Base-by-base conservation (phyloP, 2,888 invertebrate species). In the Sphinx pinastri region DNA sequence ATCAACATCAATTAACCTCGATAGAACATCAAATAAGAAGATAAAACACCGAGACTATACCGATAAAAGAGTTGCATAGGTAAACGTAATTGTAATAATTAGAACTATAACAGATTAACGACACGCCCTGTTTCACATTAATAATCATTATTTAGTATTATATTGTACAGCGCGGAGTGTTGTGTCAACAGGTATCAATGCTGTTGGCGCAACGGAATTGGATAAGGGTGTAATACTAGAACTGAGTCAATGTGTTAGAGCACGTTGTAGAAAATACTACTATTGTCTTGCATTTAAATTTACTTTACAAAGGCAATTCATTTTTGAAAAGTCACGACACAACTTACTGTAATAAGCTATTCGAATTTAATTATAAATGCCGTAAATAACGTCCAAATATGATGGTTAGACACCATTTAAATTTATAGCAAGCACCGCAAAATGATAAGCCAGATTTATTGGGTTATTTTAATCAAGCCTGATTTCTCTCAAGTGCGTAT, bases 171-270 rank as follows among this genome's bases (percentile, higher is more conserved):
- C 72, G 68, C 52, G n/a, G 70, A 72, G 52, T 60, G 55, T 69
- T 71, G 70, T 70, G 71, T 70, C 68, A 71, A 68, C 67, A 67
- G 72, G 58, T 77, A 73, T 76, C 74, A 74, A 72, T 74, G 74
- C 69, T 72, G 74, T 78, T 79, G 74, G 72, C 69, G 76, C 76
- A 79, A 81, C 72, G 71, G 72, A 75, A 77, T 76, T 78, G 73
- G 78, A 78, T 81, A 81, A 77, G 73, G 73, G 72, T 74, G 76
- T 77, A 77, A 75, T 75, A 76, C 71, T 75, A 76, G 71, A 72
- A 77, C 71, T 70, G 70, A 58, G 67, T 67, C 68, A 68, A 51
- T 71, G 73, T 72, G 72, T 76, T 75, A 70, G 68, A 74, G 73
- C 72, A 75, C 66, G 73, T 74, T 73, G 59, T 59, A 58, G 16